Percentiles rank a stretch among this genome's conserved stretches.
These are phyloP conservation scores for Danionella cerebrum DNA, from an alignment of 2,113 vertebrate species.

Conservation along the genomic window DNA sequence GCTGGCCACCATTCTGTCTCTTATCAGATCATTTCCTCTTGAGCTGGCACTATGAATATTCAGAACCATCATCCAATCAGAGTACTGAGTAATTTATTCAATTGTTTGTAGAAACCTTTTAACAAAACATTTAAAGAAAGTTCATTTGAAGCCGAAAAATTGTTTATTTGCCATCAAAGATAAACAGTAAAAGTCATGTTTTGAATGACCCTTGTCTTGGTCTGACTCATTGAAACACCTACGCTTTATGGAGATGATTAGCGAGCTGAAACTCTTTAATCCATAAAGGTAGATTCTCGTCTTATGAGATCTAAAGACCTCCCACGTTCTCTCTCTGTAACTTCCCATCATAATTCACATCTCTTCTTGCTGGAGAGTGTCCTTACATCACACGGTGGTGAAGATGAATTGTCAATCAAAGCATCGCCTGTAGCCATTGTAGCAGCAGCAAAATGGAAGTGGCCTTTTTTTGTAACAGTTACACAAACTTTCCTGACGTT, in stretches of 20 bases:
- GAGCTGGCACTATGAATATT: too few species aligned
- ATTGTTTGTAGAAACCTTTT: too few species aligned
- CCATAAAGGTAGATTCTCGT: not conserved
- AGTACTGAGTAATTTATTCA: too few species aligned
- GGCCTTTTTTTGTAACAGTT: not conserved
- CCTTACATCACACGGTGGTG: constrained; percentile 5
- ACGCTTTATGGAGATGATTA: not conserved
- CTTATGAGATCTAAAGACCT: constrained; percentile 1
- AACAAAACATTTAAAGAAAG: too few species aligned
- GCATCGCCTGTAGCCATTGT: not conserved
- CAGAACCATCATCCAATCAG: too few species aligned
- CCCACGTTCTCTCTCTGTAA: not conserved
- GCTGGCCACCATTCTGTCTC: too few species aligned
- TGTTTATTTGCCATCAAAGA: too few species aligned
- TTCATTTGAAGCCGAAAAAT: too few species aligned
- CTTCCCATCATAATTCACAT: constrained; percentile 5
- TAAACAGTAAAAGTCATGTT: not conserved
- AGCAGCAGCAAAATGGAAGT: constrained; percentile 13
- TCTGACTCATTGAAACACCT: not conserved
- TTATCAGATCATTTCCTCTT: too few species aligned
- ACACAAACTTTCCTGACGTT: constrained; percentile 4
- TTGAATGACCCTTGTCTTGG: too few species aligned
- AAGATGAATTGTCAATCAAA: constrained; percentile 20
- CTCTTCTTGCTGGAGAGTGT: not conserved
- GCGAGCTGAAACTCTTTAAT: constrained; percentile 6